Base-by-base conservation (phyloP, 2,888 invertebrate species). In the Tachina grossa region DNA sequence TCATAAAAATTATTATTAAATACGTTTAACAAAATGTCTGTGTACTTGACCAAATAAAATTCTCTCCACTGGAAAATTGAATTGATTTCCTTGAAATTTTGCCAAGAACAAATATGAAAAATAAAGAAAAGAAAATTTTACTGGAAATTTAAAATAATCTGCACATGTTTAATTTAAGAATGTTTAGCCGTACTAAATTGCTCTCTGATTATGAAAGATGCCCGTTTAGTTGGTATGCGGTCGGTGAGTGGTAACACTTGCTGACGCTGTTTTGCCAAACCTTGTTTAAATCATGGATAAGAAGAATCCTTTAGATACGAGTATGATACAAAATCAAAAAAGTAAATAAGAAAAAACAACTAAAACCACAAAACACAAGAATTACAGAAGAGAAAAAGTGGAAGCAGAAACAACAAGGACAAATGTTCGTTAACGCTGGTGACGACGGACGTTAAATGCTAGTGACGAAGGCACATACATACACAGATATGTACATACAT, bases 181-280 rank as follows among this genome's bases (percentile, higher is more conserved):
- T 63, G 6, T 31, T 1, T 31, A 79, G 19, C 51, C 63, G 13
- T 41, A 41, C 31, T 16, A 43, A 68, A 68, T 39, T 68, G 66
- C 14, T 61, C 19, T 61, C 41, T 61, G 61, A 51, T 74, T 74
- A 61, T 74, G 66, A 77, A 77, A 63, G 71, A 61, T 61, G 74
- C 41, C 49, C 3, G 39, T 51, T 14, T 61, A 39, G 41, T 61
- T 74, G 49, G 49, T 51, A 16, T 49, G 71, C 45, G 49, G 61
- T 61, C 41, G 31, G 31, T 31, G 31, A 31, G n/a, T 49, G 74
- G 39, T 31, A 31, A 31, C 49, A 51, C n/a, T 61, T 61, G 19
- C 16, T 11, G 10, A 45, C 16, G 57, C 61, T 69, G 47, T 43
- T 22, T 31, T 78, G 78, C 59, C 78, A 69, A 78, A 69, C 51